These are phyloP conservation scores for Eriosoma lanigerum DNA, from an alignment of 1,140 invertebrate species.

Conservation along the genomic window DNA sequence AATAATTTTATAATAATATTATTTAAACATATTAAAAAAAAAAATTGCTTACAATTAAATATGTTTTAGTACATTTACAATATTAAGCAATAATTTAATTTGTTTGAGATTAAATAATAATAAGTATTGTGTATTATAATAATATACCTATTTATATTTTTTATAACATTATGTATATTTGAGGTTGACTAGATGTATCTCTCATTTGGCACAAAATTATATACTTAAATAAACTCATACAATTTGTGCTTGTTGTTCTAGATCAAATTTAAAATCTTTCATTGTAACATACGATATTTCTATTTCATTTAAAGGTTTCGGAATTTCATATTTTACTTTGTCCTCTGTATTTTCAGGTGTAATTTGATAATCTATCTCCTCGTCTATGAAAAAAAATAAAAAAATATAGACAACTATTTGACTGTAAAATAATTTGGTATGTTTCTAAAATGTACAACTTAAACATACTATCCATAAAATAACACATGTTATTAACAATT, in stretches of 20 bases:
- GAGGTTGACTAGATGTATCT: slow-evolving; percentile 9
- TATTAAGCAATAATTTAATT: background rate
- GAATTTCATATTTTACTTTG: slow-evolving; percentile 29
- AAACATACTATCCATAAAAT: slow-evolving; percentile 36
- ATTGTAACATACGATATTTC: slow-evolving; percentile 38
- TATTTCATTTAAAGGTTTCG: slow-evolving; percentile 18
- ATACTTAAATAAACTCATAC: background rate
- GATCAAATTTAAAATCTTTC: slow-evolving; percentile 47
- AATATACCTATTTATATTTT: background rate
- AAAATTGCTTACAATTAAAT: background rate
- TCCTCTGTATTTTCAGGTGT: background rate
- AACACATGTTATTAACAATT: slow-evolving; percentile 41
- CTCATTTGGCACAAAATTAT: slow-evolving; percentile 12
- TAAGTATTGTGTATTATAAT: too few species aligned
- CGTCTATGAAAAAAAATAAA: background rate
- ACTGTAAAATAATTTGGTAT: background rate
- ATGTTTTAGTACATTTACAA: background rate
- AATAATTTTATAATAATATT: too few species aligned
- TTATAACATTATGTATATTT: background rate
- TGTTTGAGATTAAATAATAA: background rate
- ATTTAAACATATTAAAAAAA: background rate
- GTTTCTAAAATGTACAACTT: background rate
- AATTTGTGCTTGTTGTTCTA: slow-evolving; percentile 1
- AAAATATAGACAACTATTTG: background rate
- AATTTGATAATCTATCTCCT: slow-evolving; percentile 10